Evolutionary conservation across 2,797 vertebrate species (phyloP).

Genomic region (Premnoplex brunnescens): DNA sequence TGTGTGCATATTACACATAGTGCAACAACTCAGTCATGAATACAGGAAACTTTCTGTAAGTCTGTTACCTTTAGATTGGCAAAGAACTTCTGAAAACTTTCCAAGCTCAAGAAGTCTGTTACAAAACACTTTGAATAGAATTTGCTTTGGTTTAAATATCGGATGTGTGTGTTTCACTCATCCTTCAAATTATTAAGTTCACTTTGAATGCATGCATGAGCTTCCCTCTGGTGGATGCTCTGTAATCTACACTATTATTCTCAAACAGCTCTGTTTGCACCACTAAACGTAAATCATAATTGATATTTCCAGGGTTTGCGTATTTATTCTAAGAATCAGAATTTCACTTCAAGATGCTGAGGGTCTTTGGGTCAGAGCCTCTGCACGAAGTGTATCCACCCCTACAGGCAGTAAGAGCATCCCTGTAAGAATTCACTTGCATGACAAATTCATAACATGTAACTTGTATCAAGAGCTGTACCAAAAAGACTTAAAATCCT

Average conservation of each 20-base stretch:
- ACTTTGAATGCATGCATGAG: not conserved
- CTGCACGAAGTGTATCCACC: not conserved
- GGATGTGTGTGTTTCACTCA: not conserved
- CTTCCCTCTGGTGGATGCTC: conserved; percentile 24
- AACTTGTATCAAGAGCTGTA: not conserved
- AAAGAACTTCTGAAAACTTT: not conserved
- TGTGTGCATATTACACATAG: not conserved
- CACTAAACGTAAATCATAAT: not conserved
- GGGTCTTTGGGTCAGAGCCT: not conserved
- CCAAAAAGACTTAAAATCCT: not conserved
- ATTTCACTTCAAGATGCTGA: not conserved
- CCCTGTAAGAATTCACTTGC: not conserved
- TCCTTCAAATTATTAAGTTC: not conserved
- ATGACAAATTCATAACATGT: rapidly evolving
- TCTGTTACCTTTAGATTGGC: not conserved
- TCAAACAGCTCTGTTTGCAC: not conserved
- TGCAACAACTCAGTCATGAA: not conserved
- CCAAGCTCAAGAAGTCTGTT: not conserved
- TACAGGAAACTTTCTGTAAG: not conserved
- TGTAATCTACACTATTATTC: not conserved
- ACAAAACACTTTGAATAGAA: not conserved
- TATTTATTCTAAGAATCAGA: not conserved
- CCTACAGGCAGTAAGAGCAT: not conserved
- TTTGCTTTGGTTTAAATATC: not conserved
- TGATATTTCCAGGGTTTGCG: not conserved